These are phyloP conservation scores for Parapsyche elsis DNA, from an alignment of 1,140 invertebrate genomes.

Conservation along the genomic window DNA sequence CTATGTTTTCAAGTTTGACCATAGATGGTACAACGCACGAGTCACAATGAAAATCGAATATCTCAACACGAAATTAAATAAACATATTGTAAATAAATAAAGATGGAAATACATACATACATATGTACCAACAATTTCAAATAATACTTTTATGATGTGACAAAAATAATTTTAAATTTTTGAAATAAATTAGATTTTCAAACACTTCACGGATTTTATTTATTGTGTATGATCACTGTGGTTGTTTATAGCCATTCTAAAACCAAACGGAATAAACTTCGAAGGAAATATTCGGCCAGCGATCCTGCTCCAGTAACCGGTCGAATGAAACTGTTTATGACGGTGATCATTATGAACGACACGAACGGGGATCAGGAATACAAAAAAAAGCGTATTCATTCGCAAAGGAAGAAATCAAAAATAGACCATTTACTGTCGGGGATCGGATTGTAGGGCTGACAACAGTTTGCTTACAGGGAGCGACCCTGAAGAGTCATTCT, in stretches of 20 bases:
- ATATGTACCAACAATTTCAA: too few species aligned
- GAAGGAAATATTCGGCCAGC: background rate
- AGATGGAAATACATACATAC: too few species aligned
- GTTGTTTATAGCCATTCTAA: too few species aligned
- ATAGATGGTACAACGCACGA: constrained; percentile 1
- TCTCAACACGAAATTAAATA: too few species aligned
- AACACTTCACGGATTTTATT: too few species aligned
- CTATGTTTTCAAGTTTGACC: background rate
- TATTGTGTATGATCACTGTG: too few species aligned
- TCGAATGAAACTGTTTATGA: constrained; percentile 18
- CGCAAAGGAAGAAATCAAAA: constrained; percentile 52
- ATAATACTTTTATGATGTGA: too few species aligned
- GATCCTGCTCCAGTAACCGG: constrained; percentile 3
- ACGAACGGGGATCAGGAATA: background rate
- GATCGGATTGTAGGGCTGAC: constrained; percentile 47
- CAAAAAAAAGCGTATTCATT: constrained; percentile 44
- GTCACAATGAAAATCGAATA: too few species aligned
- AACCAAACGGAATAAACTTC: too few species aligned
- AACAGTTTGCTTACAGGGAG: constrained; percentile 40
- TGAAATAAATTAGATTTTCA: too few species aligned
- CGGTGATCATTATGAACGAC: background rate
- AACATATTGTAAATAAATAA: too few species aligned
- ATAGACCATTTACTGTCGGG: constrained; percentile 43
- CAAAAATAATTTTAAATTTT: too few species aligned
- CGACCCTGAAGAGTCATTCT: constrained; percentile 28